Evolutionary conservation across 2,888 invertebrate genomes (phyloP).

Genomic region (Cataglyphis altisquamis): DNA sequence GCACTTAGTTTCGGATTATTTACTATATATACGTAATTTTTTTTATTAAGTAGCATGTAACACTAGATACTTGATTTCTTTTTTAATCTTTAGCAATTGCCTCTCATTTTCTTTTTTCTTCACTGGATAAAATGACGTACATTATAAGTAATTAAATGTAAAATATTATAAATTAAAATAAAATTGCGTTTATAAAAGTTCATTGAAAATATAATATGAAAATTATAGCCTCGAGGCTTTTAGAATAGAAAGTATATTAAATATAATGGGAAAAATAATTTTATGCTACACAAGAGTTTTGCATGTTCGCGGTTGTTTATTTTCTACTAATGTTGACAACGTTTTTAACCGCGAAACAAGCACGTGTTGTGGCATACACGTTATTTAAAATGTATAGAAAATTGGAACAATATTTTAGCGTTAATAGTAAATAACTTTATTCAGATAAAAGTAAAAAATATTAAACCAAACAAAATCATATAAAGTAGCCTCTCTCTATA

Average conservation of each 20-base stretch:
- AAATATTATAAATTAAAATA: not conserved
- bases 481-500: not conserved
- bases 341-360: no score
- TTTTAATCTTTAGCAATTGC: not conserved
- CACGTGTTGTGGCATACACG: no score
- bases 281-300: not conserved
- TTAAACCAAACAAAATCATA: not conserved
- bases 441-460: not conserved
- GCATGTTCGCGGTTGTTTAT: no score
- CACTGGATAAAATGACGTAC: not conserved
- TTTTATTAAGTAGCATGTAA: not conserved
- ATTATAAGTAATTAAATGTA: not conserved
- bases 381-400: not conserved
- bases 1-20: not conserved
- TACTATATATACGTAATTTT: not conserved
- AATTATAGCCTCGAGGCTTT: not conserved
- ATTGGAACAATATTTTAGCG: not conserved
- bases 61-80: not conserved
- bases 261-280: not conserved
- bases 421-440: not conserved
- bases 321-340: no score
- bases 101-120: not conserved
- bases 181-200: not conserved
- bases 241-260: not conserved
- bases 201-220: not conserved